Percentiles rank a stretch among this genome's conserved stretches.
Conservation (phyloP, 1,140 invertebrate species). For the Apis florea region DNA sequence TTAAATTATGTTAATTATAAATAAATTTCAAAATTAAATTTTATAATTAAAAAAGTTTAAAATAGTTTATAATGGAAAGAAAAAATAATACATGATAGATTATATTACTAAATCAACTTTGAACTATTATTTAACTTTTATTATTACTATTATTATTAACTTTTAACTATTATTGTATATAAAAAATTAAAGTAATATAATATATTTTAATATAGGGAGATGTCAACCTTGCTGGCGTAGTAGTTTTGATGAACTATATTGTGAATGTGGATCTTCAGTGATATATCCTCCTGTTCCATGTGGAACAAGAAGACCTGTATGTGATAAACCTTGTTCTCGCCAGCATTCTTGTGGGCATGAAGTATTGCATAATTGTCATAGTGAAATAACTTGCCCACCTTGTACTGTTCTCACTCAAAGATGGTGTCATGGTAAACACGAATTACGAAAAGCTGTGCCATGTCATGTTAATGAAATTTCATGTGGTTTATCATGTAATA, state of each 20-base stretch:
- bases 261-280: constrained; percentile 93
- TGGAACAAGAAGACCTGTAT: constrained; percentile 91
- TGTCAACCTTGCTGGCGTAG: constrained; percentile 91
- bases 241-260: constrained; percentile 95
- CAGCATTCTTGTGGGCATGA: constrained; percentile 90
- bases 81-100: not conserved
- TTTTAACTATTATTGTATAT: not conserved
- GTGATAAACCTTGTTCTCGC: constrained; percentile 88
- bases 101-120: not conserved
- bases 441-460: constrained; percentile 92
- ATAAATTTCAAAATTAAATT: not conserved
- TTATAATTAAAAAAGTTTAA: not conserved
- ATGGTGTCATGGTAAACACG: constrained; percentile 94
- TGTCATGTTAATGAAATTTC: constrained; percentile 94
- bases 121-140: too few relatives aligned
- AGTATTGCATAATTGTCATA: constrained; percentile 89
- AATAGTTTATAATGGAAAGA: not conserved
- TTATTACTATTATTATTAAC: too few relatives aligned
- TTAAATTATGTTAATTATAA: constrained; percentile 7
- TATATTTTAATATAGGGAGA: constrained; percentile 76
- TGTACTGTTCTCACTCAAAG: constrained; percentile 94
- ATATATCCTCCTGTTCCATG: constrained; percentile 95
- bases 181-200: not conserved
- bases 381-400: constrained; percentile 90
- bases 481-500: constrained; percentile 93